phyloP scores from a whole-genome alignment of 2,888 invertebrate genomes.

The Alsophila aescularia region DNA sequence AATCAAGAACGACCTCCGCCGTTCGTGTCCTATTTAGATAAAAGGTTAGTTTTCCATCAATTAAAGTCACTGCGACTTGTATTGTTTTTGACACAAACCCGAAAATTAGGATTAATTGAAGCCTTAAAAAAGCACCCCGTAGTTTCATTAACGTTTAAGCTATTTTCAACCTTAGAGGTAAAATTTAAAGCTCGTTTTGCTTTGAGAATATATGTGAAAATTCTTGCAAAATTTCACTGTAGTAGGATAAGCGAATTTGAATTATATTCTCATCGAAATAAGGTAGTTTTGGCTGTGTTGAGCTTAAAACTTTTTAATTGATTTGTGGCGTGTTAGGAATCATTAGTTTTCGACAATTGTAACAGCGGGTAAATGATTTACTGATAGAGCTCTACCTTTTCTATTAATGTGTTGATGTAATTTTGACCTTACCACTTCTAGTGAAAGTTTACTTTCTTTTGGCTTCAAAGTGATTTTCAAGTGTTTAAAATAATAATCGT shows the following conservation, averaged over 20 bases:
- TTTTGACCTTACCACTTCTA: neutral
- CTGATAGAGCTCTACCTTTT: conserved; percentile 1
- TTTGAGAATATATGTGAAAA: neutral
- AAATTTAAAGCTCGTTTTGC: conserved; percentile 6
- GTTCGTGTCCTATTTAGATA: conserved; percentile 15
- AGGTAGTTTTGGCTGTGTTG: neutral
- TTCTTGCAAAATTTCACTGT: neutral
- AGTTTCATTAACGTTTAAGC: neutral
- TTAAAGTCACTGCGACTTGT: conserved; percentile 30
- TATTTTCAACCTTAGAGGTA: conserved; percentile 1
- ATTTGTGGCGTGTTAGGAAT: conserved; percentile 59
- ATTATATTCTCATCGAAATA: neutral
- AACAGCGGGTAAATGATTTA: conserved; percentile 29
- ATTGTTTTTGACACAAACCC: conserved; percentile 42
- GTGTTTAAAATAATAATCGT: conserved; percentile 1
- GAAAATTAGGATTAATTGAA: conserved; percentile 43
- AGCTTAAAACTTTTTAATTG: conserved; percentile 49
- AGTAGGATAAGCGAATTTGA: neutral
- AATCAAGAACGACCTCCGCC: neutral
- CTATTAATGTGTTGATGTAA: neutral
- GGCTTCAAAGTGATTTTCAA: neutral
- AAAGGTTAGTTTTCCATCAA: conserved; percentile 32
- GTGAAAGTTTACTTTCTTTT: neutral
- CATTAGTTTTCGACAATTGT: conserved; percentile 51
- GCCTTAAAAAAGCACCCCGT: conserved; percentile 27